Conservation (phyloP, 2,888 invertebrate genomes). For the Lissonota sp. region DNA sequence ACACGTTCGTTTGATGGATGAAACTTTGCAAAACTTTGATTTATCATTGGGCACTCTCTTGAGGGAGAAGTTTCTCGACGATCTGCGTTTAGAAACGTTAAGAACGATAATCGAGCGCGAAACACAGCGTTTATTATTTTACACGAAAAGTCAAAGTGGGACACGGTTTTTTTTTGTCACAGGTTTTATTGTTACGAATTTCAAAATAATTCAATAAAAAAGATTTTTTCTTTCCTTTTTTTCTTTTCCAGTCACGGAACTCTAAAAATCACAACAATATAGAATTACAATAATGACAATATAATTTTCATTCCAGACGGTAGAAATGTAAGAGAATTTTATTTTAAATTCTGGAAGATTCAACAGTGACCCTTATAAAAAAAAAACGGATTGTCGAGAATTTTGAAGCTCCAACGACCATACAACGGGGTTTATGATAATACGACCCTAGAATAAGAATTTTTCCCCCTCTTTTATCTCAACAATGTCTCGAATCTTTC, state of each 20-base stretch:
- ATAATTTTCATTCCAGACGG: no score
- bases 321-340: no score
- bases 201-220: no score
- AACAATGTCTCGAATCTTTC: conserved; percentile 24
- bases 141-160: no score
- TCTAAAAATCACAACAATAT: no score
- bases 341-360: no score
- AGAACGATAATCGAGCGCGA: conserved; percentile 14
- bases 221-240: no score
- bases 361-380: background rate
- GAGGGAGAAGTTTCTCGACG: conserved; percentile 25
- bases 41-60: conserved; percentile 15
- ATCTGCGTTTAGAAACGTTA: conserved; percentile 14
- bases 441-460: conserved; percentile 3
- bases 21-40: conserved; percentile 52
- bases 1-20: background rate
- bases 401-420: conserved; percentile 9
- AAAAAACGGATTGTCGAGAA: background rate
- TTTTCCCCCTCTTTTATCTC: conserved; percentile 1
- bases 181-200: no score
- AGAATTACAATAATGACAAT: no score
- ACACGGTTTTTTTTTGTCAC: no score
- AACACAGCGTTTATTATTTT: background rate
- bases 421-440: background rate
- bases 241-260: no score